Percentiles rank a stretch among this genome's conserved stretches.
Evolutionary conservation across 1,140 invertebrate species (phyloP).

Genomic region (Drosophila athabasca): DNA sequence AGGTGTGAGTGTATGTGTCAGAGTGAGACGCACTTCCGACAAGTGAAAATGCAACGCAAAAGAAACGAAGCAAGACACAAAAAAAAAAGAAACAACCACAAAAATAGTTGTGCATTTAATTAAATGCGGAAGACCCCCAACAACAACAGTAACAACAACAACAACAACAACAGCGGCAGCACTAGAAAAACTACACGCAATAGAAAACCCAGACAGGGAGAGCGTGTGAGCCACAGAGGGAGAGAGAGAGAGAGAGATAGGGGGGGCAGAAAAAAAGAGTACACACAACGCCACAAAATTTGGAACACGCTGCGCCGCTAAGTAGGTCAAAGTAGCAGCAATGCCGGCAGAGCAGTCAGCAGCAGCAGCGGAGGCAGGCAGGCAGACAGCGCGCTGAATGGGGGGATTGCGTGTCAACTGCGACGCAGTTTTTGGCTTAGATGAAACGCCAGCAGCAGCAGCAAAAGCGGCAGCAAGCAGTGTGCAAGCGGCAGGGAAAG

Average conservation of each 20-base stretch:
- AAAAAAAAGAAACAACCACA: slow-evolving; percentile 17
- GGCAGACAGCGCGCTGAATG: not conserved
- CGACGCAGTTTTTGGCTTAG: slow-evolving; percentile 38
- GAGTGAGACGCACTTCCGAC: slow-evolving; percentile 67
- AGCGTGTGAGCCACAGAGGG: slow-evolving; percentile 7
- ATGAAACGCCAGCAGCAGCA: slow-evolving; percentile 28
- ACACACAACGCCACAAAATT: slow-evolving; percentile 73
- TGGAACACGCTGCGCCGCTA: slow-evolving; percentile 75
- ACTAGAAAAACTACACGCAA: slow-evolving; percentile 65
- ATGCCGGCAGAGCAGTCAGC: slow-evolving; percentile 45
- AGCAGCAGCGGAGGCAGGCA: not conserved
- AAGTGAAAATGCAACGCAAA: slow-evolving; percentile 69
- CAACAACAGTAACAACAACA: slow-evolving; percentile 29
- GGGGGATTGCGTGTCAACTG: slow-evolving; percentile 67
- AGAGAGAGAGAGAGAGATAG: not conserved
- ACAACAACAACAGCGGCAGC: slow-evolving; percentile 30
- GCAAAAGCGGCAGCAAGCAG: slow-evolving; percentile 13
- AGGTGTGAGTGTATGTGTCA: not conserved
- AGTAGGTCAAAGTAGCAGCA: slow-evolving; percentile 79
- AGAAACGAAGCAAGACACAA: slow-evolving; percentile 40
- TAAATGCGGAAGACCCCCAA: slow-evolving; percentile 78
- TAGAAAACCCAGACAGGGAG: slow-evolving; percentile 13
- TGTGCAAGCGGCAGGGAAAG: too few relatives aligned
- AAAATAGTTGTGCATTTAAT: slow-evolving; percentile 77
- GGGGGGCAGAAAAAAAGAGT: slow-evolving; percentile 42